Percentiles rank a stretch among this genome's conserved stretches.
Conservation (phyloP, 2,113 vertebrate genomes). For the Pelobates fuscus region DNA sequence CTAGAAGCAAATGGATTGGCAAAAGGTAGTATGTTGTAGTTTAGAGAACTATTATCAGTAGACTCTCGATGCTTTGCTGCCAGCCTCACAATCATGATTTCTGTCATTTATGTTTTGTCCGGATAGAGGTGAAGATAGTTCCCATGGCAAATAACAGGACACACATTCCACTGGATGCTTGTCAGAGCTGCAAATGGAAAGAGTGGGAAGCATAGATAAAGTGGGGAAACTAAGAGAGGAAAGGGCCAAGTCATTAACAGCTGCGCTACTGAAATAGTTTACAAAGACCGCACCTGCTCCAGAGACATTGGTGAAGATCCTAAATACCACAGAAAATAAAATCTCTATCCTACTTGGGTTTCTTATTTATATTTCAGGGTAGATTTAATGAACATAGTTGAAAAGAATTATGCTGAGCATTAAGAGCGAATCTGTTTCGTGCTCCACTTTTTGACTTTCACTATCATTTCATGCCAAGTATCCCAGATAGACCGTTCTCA, state of each 20-base stretch:
- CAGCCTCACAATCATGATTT: neutral
- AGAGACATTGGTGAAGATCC: neutral
- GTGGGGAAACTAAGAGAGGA: slow-evolving; percentile 29
- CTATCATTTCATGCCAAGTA: no score
- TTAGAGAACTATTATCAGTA: no score
- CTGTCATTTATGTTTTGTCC: slow-evolving; percentile 15
- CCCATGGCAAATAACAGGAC: slow-evolving; percentile 41
- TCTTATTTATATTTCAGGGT: no score
- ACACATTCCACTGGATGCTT: slow-evolving; percentile 30
- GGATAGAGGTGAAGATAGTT: slow-evolving; percentile 35
- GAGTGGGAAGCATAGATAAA: slow-evolving; percentile 42
- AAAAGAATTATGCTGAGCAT: no score
- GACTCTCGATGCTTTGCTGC: neutral
- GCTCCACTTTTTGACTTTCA: no score
- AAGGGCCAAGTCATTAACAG: slow-evolving; percentile 35
- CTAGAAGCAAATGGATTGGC: no score
- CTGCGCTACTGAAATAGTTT: slow-evolving; percentile 41
- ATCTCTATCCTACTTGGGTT: no score
- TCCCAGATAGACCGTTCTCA: no score
- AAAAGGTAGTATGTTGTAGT: no score
- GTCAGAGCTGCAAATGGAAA: slow-evolving; percentile 47
- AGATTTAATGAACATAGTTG: no score
- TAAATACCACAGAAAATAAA: neutral
- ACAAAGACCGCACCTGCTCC: slow-evolving; percentile 12
- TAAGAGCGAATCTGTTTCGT: no score